phyloP scores from a whole-genome alignment of 2,797 vertebrate genomes.

The Acropternis orthonyx region DNA sequence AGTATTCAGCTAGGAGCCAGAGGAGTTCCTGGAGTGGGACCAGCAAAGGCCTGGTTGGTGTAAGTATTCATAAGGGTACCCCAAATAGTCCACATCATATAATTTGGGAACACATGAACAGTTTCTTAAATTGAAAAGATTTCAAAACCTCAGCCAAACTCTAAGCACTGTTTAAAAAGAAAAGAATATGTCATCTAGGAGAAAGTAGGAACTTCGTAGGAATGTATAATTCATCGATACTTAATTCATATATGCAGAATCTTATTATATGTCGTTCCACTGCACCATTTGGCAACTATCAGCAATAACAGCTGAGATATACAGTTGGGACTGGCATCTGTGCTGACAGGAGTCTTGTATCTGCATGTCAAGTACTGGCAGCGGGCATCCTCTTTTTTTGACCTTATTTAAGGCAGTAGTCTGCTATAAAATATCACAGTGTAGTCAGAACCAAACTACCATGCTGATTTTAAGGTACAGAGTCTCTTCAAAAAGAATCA shows the following conservation, averaged over 20 bases:
- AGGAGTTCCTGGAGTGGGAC: background rate
- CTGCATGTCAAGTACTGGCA: slow-evolving; percentile 9
- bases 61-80: background rate
- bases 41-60: background rate
- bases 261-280: background rate
- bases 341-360: slow-evolving; percentile 16
- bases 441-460: background rate
- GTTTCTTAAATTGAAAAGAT: background rate
- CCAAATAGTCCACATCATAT: background rate
- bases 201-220: background rate
- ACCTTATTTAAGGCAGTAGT: slow-evolving; percentile 1
- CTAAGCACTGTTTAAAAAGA: background rate
- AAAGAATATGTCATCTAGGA: background rate
- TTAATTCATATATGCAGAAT: background rate
- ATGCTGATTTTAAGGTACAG: background rate
- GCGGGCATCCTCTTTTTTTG: background rate
- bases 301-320: slow-evolving; percentile 7
- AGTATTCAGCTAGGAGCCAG: background rate
- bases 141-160: background rate
- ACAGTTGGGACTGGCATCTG: slow-evolving; percentile 7
- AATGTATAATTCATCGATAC: background rate
- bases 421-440: background rate
- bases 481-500: background rate
- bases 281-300: slow-evolving; percentile 13
- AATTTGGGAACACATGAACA: background rate